Evolutionary conservation across 2,797 vertebrate species (phyloP).

Genomic region (Acanthurus tractus): DNA sequence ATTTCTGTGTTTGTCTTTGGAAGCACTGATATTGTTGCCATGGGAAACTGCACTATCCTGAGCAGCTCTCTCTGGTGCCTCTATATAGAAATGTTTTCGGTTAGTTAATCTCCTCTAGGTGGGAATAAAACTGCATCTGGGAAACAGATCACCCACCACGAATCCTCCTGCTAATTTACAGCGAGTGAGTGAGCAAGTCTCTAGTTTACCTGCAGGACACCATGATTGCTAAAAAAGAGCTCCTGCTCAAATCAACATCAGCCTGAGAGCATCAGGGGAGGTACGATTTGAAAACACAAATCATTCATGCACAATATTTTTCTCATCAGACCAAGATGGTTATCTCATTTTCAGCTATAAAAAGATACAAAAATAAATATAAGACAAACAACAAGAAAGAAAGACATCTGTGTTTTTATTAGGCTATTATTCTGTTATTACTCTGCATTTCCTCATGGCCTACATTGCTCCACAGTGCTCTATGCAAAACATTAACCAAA

Average conservation of each 20-base stretch:
- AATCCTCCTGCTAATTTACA: slow-evolving; percentile 64
- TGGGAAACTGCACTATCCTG: slow-evolving; percentile 78
- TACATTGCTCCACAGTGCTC: slow-evolving; percentile 24
- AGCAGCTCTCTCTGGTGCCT: slow-evolving; percentile 71
- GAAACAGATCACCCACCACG: slow-evolving; percentile 71
- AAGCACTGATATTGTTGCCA: slow-evolving; percentile 81
- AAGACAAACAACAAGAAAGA: neutral
- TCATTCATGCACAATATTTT: neutral
- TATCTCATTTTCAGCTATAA: neutral
- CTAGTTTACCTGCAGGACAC: slow-evolving; percentile 61
- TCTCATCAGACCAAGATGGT: neutral
- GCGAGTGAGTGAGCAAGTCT: slow-evolving; percentile 40
- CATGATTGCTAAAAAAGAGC: slow-evolving; percentile 16
- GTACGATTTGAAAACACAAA: neutral
- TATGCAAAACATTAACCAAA: slow-evolving; percentile 62
- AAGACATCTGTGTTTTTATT: slow-evolving; percentile 13
- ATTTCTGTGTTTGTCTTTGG: slow-evolving; percentile 79
- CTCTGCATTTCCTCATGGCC: slow-evolving; percentile 7
- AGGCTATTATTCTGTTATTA: slow-evolving; percentile 24
- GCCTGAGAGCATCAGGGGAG: neutral
- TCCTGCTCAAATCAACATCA: slow-evolving; percentile 4
- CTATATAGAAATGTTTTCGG: slow-evolving; percentile 69
- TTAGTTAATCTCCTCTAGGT: slow-evolving; percentile 78
- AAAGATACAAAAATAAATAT: neutral
- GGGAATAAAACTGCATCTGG: slow-evolving; percentile 75